These are phyloP conservation scores for Corythoichthys intestinalis DNA, from an alignment of 2,113 vertebrate genomes.

Conservation along the genomic window DNA sequence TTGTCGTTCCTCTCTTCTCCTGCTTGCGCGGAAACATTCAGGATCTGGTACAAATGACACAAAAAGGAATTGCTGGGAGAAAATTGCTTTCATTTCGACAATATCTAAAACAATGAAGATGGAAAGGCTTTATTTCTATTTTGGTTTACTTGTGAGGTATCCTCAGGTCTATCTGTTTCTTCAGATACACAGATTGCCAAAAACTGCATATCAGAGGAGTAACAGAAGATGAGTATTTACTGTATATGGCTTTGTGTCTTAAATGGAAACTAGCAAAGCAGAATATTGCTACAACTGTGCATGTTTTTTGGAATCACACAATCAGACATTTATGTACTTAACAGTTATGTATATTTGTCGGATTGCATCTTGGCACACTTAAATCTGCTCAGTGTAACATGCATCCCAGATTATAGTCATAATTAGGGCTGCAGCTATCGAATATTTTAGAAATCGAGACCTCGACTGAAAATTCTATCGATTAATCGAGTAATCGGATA, in stretches of 20 bases:
- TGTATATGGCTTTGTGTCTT: neutral
- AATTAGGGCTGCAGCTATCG: too few species aligned
- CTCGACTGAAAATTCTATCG: too few species aligned
- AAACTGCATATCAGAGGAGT: neutral
- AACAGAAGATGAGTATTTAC: neutral
- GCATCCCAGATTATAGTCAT: too few species aligned
- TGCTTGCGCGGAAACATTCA: constrained; percentile 4
- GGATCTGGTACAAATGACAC: constrained; percentile 9
- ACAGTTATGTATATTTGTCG: neutral
- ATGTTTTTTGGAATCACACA: neutral
- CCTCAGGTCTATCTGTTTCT: neutral
- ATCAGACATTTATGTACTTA: neutral
- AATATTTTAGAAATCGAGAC: too few species aligned
- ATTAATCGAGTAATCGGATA: too few species aligned
- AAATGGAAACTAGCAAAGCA: neutral
- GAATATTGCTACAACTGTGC: neutral
- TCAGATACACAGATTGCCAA: neutral
- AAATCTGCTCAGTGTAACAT: too few species aligned
- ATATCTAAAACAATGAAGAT: constrained; percentile 32
- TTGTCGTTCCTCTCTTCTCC: constrained; percentile 9
- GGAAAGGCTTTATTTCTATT: neutral
- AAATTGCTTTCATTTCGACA: constrained; percentile 4
- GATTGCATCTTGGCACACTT: too few species aligned
- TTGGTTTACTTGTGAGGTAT: neutral
- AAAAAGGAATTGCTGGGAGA: constrained; percentile 11